Evolutionary conservation across 2,888 invertebrate genomes (phyloP).

Genomic region (Acanthococcus lagerstroemiae): DNA sequence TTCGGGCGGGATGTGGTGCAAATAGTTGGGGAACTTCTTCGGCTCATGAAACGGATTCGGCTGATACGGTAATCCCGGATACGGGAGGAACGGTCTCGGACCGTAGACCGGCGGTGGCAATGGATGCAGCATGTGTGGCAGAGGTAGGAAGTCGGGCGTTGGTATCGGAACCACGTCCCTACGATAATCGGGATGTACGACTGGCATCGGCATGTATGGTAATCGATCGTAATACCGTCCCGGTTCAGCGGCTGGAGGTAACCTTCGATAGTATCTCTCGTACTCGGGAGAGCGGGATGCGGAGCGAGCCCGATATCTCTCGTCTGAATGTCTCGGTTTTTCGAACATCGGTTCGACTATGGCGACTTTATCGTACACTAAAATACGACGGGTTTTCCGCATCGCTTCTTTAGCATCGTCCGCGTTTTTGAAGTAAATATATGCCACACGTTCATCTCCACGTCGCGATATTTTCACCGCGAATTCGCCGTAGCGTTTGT

Average conservation of each 20-base stretch:
- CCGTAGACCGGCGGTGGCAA: conserved; percentile 53
- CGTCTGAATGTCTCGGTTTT: conserved; percentile 45
- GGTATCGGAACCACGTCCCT: conserved; percentile 49
- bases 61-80: conserved; percentile 48
- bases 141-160: conserved; percentile 52
- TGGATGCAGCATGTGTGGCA: conserved; percentile 50
- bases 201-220: conserved; percentile 58
- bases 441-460: conserved; percentile 85
- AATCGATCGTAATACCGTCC: conserved; percentile 61
- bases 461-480: conserved; percentile 87
- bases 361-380: conserved; percentile 87
- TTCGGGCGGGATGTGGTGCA: conserved; percentile 90
- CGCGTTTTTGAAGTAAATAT: conserved; percentile 88
- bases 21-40: conserved; percentile 89
- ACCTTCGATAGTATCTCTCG: conserved; percentile 53
- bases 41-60: conserved; percentile 50
- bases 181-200: conserved; percentile 38
- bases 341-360: conserved; percentile 90
- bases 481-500: conserved; percentile 89
- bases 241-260: conserved; percentile 52
- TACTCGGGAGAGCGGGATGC: conserved; percentile 66
- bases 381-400: conserved; percentile 79
- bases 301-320: conserved; percentile 50
- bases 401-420: conserved; percentile 93
- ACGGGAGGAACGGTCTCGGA: conserved; percentile 62